Evolutionary conservation across 2,113 vertebrate species (phyloP).

Genomic region (Neotragus pygmaeus): DNA sequence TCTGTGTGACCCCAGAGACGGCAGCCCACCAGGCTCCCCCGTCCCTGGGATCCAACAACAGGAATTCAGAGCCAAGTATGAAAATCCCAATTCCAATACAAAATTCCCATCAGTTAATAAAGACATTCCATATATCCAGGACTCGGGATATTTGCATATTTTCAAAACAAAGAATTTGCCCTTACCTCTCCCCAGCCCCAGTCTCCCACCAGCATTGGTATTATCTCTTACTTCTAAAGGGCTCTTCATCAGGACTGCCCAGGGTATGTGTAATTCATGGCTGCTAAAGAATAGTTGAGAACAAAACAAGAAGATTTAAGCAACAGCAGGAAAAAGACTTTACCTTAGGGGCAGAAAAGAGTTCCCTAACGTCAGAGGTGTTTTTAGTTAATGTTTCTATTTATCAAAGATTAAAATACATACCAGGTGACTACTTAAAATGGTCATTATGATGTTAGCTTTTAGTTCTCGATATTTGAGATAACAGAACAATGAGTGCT

Average conservation of each 20-base stretch:
- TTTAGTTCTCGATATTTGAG: background rate
- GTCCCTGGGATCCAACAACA: too few relatives aligned
- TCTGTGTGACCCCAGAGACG: too few relatives aligned
- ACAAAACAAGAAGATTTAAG: background rate
- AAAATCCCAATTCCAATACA: background rate
- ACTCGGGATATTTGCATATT: background rate
- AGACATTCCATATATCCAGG: background rate
- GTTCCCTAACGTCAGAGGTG: background rate
- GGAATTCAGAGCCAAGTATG: slow-evolving; percentile 2
- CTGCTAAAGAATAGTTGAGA: background rate
- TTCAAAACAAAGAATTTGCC: background rate
- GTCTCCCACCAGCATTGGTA: background rate
- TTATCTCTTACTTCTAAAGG: background rate
- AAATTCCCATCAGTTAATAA: background rate
- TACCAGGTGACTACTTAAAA: slow-evolving; percentile 19
- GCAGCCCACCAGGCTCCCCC: too few relatives aligned
- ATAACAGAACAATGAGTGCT: background rate
- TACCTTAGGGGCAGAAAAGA: background rate
- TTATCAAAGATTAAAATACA: slow-evolving; percentile 49
- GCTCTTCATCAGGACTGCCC: background rate
- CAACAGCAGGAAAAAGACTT: background rate
- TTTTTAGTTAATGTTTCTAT: slow-evolving; percentile 48
- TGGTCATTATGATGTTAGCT: background rate
- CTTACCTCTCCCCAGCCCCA: background rate
- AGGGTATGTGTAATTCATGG: background rate